phyloP scores from a whole-genome alignment of 2,888 invertebrate species.

The Dicycla oo region DNA sequence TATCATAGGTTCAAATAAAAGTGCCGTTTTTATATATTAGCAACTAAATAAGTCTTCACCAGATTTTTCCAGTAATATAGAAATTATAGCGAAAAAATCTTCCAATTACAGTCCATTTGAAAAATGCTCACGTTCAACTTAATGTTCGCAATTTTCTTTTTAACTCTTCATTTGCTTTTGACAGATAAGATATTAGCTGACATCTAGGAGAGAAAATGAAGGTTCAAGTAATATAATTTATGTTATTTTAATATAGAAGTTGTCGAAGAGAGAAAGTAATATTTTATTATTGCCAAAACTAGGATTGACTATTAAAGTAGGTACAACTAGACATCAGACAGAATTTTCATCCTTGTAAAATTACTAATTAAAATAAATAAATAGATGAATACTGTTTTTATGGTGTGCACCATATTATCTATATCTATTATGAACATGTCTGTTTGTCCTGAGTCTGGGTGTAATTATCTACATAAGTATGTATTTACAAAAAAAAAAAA shows the following conservation, averaged over 20 bases:
- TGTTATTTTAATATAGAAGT: background rate
- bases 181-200: constrained; percentile 28
- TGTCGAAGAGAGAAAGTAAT: background rate
- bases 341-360: too few relatives aligned
- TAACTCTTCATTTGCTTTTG: constrained; percentile 39
- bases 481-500: too few relatives aligned
- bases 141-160: constrained; percentile 50
- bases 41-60: constrained; percentile 22
- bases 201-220: constrained; percentile 12
- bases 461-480: too few relatives aligned
- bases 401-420: too few relatives aligned
- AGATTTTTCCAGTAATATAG: constrained; percentile 16
- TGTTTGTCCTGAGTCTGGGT: too few relatives aligned
- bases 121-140: constrained; percentile 34
- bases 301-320: too few relatives aligned
- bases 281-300: too few relatives aligned
- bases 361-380: too few relatives aligned
- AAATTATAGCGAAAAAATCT: constrained; percentile 29
- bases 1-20: background rate
- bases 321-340: too few relatives aligned
- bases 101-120: constrained; percentile 42
- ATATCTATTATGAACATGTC: too few relatives aligned
- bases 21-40: background rate
- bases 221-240: background rate
- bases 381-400: too few relatives aligned